A percentile compares a stretch with the other conserved stretches of the same genome.
Conservation (phyloP, 2,888 invertebrate species). For the Volucella bombylans region DNA sequence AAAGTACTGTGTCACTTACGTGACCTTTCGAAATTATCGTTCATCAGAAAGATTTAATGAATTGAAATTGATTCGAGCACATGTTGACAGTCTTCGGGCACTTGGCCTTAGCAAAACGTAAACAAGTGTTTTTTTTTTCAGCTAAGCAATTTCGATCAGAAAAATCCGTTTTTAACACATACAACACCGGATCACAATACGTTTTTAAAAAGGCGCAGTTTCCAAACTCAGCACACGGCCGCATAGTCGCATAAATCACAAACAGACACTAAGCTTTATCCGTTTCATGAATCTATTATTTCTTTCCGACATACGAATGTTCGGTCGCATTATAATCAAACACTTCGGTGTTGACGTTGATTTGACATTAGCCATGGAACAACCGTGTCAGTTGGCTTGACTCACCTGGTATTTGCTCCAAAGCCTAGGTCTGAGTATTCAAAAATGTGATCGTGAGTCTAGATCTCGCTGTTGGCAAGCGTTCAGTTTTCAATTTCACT, state of each 20-base stretch:
- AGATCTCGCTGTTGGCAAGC: constrained; percentile 52
- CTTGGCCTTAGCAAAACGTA: too few relatives aligned
- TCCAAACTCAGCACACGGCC: constrained; percentile 39
- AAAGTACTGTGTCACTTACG: too few relatives aligned
- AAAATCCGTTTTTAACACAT: neutral
- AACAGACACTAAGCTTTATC: constrained; percentile 39
- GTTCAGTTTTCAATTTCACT: constrained; percentile 34
- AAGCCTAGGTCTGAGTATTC: constrained; percentile 3
- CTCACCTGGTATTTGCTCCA: constrained; percentile 21
- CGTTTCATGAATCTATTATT: constrained; percentile 60
- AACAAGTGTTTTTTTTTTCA: too few relatives aligned
- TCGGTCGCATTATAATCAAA: constrained; percentile 38
- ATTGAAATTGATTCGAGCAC: too few relatives aligned
- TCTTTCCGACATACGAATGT: constrained; percentile 50
- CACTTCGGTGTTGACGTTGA: constrained; percentile 46
- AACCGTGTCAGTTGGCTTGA: constrained; percentile 54
- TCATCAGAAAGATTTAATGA: too few relatives aligned
- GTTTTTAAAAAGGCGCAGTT: constrained; percentile 17
- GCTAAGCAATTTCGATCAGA: too few relatives aligned
- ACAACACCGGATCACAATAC: constrained; percentile 7
- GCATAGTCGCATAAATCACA: constrained; percentile 34
- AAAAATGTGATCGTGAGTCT: constrained; percentile 12
- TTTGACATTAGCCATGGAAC: constrained; percentile 58
- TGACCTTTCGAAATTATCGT: too few relatives aligned
- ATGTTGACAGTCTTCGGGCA: too few relatives aligned